phyloP scores from a whole-genome alignment of 2,888 invertebrate genomes.

The Agonopterix heracliana region DNA sequence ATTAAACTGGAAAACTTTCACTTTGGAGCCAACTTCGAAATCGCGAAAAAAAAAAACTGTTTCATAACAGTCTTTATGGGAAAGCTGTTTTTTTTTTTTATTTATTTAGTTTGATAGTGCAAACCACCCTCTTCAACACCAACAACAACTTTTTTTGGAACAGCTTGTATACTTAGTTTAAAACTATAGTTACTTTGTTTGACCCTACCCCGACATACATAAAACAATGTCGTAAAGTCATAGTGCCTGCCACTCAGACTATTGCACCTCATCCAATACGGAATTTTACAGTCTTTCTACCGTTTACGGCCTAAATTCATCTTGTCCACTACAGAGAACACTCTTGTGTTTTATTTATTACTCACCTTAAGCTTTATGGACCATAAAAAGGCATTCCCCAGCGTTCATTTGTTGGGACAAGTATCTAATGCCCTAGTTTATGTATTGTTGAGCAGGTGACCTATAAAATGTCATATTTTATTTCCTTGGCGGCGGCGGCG shows the following conservation, averaged over 20 bases:
- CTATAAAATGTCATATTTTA: conserved; percentile 34
- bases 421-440: conserved; percentile 22
- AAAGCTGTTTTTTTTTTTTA: no score
- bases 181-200: no score
- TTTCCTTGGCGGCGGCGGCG: conserved; percentile 14
- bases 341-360: conserved; percentile 37
- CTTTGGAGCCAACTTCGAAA: no score
- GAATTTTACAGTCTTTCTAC: conserved; percentile 8
- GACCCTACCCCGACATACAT: conserved; percentile 5
- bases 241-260: background rate
- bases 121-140: no score
- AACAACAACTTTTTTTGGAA: no score
- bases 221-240: no score
- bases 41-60: no score
- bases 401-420: conserved; percentile 33
- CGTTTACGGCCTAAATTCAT: conserved; percentile 18
- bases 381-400: conserved; percentile 33
- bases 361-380: conserved; percentile 40
- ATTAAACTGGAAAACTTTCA: no score
- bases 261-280: conserved; percentile 2
- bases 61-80: no score
- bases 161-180: no score
- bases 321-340: conserved; percentile 28
- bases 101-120: no score
- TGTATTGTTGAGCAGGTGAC: conserved; percentile 28